A percentile compares a stretch with the other conserved stretches of the same genome.
Conservation (phyloP, 2,888 invertebrate species). For the Zootermopsis nevadensis region DNA sequence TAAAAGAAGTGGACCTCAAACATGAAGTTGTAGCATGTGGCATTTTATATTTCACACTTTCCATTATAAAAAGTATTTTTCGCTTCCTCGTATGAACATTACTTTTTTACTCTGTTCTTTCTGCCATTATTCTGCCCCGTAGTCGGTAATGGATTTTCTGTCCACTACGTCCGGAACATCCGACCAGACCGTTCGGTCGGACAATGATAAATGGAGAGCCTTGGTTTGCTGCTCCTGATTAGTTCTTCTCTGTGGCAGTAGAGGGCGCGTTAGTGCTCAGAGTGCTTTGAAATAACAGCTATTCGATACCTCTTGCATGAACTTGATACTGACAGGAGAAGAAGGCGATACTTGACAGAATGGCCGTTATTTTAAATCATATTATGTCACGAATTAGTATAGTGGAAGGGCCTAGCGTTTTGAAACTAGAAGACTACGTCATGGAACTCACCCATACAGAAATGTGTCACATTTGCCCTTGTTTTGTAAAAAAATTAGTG, state of each 20-base stretch:
- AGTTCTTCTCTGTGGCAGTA: constrained; percentile 24
- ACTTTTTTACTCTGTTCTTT: constrained; percentile 13
- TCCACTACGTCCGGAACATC: constrained; percentile 30
- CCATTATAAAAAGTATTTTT: constrained; percentile 1
- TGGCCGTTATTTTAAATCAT: too few relatives aligned
- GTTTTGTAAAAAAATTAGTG: too few relatives aligned
- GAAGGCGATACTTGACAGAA: too few relatives aligned
- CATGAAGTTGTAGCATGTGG: not conserved
- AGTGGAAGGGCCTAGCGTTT: too few relatives aligned
- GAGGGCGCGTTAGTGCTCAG: not conserved
- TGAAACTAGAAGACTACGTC: too few relatives aligned
- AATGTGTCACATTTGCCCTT: too few relatives aligned
- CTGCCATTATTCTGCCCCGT: constrained; percentile 32
- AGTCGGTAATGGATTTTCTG: constrained; percentile 40
- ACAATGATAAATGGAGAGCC: constrained; percentile 49
- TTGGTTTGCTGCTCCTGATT: constrained; percentile 33
- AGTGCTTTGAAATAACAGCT: constrained; percentile 9
- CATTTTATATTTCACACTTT: constrained; percentile 9
- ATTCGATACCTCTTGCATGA: constrained; percentile 1
- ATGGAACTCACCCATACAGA: too few relatives aligned
- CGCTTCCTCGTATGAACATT: not conserved
- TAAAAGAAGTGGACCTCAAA: not conserved
- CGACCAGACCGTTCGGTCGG: constrained; percentile 38
- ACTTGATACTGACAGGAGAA: not conserved
- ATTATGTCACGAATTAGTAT: too few relatives aligned